phyloP scores from a whole-genome alignment of 2,888 invertebrate species.

The Zygogramma bicolorata region DNA sequence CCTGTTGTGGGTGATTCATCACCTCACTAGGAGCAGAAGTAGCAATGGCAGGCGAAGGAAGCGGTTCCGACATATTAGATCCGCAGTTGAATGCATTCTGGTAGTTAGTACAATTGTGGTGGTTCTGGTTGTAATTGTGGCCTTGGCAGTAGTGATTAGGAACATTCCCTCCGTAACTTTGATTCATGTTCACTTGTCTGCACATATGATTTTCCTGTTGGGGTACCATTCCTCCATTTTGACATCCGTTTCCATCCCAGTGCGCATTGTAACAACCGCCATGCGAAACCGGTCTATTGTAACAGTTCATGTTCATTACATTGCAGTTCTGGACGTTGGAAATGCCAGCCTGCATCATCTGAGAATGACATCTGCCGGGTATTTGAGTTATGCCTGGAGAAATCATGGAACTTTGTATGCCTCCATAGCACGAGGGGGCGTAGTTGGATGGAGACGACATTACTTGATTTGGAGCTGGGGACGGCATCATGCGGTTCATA shows the following conservation, averaged over 20 bases:
- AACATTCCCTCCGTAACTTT: conserved; percentile 46
- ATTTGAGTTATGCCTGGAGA: conserved; percentile 50
- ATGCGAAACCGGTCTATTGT: conserved; percentile 52
- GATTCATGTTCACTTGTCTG: conserved; percentile 49
- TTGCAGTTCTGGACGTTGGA: conserved; percentile 19
- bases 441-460: conserved; percentile 51
- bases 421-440: conserved; percentile 48
- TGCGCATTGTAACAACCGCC: conserved; percentile 55
- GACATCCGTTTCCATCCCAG: conserved; percentile 54
- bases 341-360: conserved; percentile 52
- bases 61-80: conserved; percentile 55
- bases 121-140: conserved; percentile 55
- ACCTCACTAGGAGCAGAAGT: conserved; percentile 60
- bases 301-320: conserved; percentile 49
- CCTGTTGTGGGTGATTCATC: conserved; percentile 60
- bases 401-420: conserved; percentile 54
- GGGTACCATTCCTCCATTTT: conserved; percentile 32
- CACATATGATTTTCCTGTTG: conserved; percentile 52
- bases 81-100: conserved; percentile 53
- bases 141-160: conserved; percentile 52
- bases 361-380: conserved; percentile 57
- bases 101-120: conserved; percentile 51
- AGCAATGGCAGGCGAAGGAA: conserved; percentile 62
- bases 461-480: conserved; percentile 49
- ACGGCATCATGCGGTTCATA: conserved; percentile 52